These are phyloP conservation scores for Linyphia triangularis DNA, from an alignment of 2,888 invertebrate species.

Conservation along the genomic window DNA sequence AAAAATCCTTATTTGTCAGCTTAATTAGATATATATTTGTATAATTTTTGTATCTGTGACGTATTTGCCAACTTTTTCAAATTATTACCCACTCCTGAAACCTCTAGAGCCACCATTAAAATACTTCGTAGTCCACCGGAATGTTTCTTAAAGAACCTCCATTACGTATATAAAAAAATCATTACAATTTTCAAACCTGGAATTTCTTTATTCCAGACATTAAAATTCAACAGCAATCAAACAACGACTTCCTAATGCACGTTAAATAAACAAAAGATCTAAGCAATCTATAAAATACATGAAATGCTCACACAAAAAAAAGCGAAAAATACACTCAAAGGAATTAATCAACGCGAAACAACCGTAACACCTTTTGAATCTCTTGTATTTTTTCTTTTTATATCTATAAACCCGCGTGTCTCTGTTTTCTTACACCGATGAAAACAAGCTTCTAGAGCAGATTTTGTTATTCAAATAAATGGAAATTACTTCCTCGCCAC, in stretches of 20 bases:
- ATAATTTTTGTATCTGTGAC: too few relatives aligned
- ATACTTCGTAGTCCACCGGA: too few relatives aligned
- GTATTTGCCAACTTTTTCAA: too few relatives aligned
- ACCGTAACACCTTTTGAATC: conserved; percentile 46
- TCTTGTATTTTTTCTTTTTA: conserved; percentile 1
- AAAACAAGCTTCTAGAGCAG: conserved; percentile 29
- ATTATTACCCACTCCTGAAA: too few relatives aligned
- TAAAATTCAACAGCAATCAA: not conserved
- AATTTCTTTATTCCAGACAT: not conserved
- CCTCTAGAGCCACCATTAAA: too few relatives aligned
- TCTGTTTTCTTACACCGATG: not conserved
- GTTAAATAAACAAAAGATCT: conserved; percentile 7
- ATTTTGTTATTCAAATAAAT: conserved; percentile 67
- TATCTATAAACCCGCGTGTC: not conserved
- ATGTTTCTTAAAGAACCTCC: too few relatives aligned
- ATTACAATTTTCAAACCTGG: too few relatives aligned
- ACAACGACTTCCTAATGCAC: not conserved
- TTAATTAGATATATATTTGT: too few relatives aligned
- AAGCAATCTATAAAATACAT: conserved; percentile 23
- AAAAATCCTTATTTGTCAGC: too few relatives aligned
- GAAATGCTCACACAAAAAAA: not conserved
- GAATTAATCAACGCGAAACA: conserved; percentile 61
- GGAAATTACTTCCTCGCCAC: conserved; percentile 59
- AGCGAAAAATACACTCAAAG: conserved; percentile 21
- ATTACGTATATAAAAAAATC: too few relatives aligned